Evolutionary conservation across 2,797 vertebrate genomes (phyloP).

Genomic region (Anguilla marmorata): DNA sequence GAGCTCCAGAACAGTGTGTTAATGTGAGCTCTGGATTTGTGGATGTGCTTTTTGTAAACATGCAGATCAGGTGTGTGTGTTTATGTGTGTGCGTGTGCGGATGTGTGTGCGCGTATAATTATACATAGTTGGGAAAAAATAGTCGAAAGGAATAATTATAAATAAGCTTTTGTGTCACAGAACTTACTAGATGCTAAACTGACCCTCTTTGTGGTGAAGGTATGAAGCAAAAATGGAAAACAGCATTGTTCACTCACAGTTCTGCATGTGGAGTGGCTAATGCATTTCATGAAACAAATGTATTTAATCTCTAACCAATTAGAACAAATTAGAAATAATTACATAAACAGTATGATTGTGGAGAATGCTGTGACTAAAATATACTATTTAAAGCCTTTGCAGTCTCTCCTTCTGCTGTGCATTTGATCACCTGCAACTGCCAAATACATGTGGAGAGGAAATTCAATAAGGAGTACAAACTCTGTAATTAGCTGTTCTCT

Average conservation of each 20-base stretch:
- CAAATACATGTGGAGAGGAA: not conserved
- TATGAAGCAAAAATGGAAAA: not conserved
- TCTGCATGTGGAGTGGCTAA: not conserved
- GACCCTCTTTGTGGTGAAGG: not conserved
- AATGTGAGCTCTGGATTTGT: not conserved
- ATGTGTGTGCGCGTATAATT: not conserved
- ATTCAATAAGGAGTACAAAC: not conserved
- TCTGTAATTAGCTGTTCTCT: not conserved
- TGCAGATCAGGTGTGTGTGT: not conserved
- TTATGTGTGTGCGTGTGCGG: not conserved
- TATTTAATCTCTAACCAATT: slow-evolving; percentile 1
- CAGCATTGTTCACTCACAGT: not conserved
- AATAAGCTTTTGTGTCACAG: not conserved
- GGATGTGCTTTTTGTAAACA: not conserved
- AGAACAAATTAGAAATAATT: not conserved
- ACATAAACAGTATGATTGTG: not conserved
- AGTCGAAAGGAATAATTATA: not conserved
- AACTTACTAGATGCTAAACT: not conserved
- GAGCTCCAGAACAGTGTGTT: not conserved
- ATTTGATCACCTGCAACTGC: not conserved
- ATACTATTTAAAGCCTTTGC: not conserved
- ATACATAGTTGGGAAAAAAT: not conserved
- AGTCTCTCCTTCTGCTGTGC: not conserved
- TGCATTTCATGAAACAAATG: not conserved
- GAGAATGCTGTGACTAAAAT: not conserved